Conservation (phyloP, 2,113 vertebrate genomes). For the Erinaceus europaeus region DNA sequence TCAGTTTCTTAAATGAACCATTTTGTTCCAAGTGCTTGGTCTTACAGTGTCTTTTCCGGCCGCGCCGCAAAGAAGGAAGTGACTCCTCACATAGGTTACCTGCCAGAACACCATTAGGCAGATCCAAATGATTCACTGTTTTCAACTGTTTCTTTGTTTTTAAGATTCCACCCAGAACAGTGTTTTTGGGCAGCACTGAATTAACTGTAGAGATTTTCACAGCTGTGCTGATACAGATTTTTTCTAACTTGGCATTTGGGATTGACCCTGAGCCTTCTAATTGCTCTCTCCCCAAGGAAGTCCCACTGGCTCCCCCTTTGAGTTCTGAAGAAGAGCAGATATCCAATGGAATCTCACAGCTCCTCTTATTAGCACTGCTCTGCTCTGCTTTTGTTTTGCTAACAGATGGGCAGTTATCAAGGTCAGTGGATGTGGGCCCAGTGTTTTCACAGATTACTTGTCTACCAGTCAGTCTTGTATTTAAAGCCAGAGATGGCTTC, state of each 20-base stretch:
- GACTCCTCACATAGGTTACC: conserved; percentile 68
- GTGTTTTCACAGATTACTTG: neutral
- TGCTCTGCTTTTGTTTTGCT: conserved; percentile 62
- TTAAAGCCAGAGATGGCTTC: conserved; percentile 34
- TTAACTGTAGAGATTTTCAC: conserved; percentile 34
- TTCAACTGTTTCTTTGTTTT: conserved; percentile 81
- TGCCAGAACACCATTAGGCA: conserved; percentile 74
- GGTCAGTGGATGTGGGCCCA: conserved; percentile 30
- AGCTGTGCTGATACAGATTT: conserved; percentile 63
- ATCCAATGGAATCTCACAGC: conserved; percentile 12
- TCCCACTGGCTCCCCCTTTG: neutral
- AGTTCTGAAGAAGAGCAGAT: neutral
- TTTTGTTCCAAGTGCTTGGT: conserved; percentile 91
- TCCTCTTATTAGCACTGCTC: conserved; percentile 35
- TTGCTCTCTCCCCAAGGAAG: conserved; percentile 31
- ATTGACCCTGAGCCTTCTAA: conserved; percentile 50
- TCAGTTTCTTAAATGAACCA: conserved; percentile 82
- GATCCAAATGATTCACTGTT: conserved; percentile 69
- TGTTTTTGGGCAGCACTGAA: conserved; percentile 43
- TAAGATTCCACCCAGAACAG: neutral
- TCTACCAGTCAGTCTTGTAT: conserved; percentile 47
- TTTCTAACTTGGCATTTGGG: conserved; percentile 54
- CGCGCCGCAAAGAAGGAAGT: conserved; percentile 81
- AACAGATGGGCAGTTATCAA: conserved; percentile 72
- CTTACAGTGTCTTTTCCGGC: conserved; percentile 91